Percentiles rank a stretch among this genome's conserved stretches.
Conservation (phyloP, 2,888 invertebrate species). For the Melanchra persicariae region DNA sequence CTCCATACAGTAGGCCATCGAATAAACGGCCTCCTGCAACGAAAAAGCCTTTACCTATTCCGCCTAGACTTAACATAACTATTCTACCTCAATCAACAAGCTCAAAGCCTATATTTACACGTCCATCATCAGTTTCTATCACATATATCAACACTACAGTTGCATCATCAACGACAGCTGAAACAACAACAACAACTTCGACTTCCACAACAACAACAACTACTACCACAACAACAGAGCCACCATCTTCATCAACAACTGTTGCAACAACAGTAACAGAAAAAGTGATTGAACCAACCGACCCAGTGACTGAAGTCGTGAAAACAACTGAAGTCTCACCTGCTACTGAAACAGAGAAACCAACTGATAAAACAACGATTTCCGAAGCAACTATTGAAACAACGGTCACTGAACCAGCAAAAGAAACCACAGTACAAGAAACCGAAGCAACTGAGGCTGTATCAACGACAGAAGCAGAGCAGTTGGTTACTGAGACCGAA, state of each 20-base stretch:
- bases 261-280: slow-evolving; percentile 60
- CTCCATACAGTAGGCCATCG: slow-evolving; percentile 78
- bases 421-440: slow-evolving; percentile 40
- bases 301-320: slow-evolving; percentile 61
- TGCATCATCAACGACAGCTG: slow-evolving; percentile 66
- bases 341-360: slow-evolving; percentile 52
- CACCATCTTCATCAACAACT: slow-evolving; percentile 70
- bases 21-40: slow-evolving; percentile 79
- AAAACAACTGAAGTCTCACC: slow-evolving; percentile 57
- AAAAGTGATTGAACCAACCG: slow-evolving; percentile 68
- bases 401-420: slow-evolving; percentile 44
- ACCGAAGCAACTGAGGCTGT: slow-evolving; percentile 31
- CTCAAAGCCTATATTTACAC: slow-evolving; percentile 81
- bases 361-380: slow-evolving; percentile 44
- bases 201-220: slow-evolving; percentile 54
- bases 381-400: slow-evolving; percentile 48
- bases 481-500: slow-evolving; percentile 70
- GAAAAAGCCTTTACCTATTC: slow-evolving; percentile 84
- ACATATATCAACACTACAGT: slow-evolving; percentile 84
- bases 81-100: slow-evolving; percentile 86
- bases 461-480: slow-evolving; percentile 45
- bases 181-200: slow-evolving; percentile 64
- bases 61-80: slow-evolving; percentile 87
- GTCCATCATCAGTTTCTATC: slow-evolving; percentile 80
- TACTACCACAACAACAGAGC: slow-evolving; percentile 69